Conservation (phyloP, 2,797 vertebrate species). For the Acrossocheilus wenchowensis region DNA sequence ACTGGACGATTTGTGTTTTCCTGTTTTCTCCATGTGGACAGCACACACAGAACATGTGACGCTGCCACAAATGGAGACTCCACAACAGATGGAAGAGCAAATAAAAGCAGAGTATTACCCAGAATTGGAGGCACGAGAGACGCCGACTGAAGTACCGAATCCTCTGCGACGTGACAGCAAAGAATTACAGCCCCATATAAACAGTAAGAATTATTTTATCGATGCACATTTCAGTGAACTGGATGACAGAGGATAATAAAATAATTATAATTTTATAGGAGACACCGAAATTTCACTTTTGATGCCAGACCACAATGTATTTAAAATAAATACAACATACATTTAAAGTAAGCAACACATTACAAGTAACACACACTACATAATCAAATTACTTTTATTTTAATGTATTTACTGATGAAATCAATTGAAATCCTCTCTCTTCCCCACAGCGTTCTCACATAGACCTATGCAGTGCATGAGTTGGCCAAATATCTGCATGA, state of each 20-base stretch:
- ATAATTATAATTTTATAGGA: background rate
- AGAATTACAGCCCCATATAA: accelerated
- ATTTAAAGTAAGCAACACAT: background rate
- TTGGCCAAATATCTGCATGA: background rate
- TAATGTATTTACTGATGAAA: background rate
- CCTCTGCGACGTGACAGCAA: background rate
- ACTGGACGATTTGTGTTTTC: too few relatives aligned
- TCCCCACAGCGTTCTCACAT: background rate
- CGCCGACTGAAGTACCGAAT: too few relatives aligned
- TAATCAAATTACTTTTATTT: background rate
- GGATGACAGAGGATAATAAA: background rate
- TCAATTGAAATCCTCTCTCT: background rate
- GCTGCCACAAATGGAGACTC: too few relatives aligned
- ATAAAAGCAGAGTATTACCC: too few relatives aligned
- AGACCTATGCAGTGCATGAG: background rate
- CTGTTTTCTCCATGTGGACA: too few relatives aligned
- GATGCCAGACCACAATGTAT: too few relatives aligned
- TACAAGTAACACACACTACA: background rate
- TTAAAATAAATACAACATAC: background rate
- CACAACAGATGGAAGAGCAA: too few relatives aligned
- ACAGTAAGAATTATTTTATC: background rate
- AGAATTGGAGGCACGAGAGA: too few relatives aligned
- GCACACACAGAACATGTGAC: too few relatives aligned
- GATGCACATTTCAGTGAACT: background rate
- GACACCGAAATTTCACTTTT: background rate